These are phyloP conservation scores for Aleadryas rufinucha DNA, from an alignment of 2,113 vertebrate species.

Conservation along the genomic window DNA sequence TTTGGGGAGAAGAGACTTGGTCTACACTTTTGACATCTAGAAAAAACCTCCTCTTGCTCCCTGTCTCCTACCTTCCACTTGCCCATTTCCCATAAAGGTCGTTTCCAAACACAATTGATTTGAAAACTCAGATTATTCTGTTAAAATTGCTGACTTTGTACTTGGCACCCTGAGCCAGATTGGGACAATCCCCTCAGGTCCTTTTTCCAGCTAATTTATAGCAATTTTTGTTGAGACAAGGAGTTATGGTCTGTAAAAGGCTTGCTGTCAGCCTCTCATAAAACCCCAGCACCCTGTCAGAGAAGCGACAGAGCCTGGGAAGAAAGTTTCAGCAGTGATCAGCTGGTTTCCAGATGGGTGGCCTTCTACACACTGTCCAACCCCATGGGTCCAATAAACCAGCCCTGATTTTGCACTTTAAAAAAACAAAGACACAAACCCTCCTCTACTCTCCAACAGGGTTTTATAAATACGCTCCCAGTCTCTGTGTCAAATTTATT, in stretches of 20 bases:
- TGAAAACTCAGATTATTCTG: slow-evolving; percentile 41
- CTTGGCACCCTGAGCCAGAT: neutral
- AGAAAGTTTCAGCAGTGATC: slow-evolving; percentile 61
- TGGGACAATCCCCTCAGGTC: slow-evolving; percentile 62
- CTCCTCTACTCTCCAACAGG: slow-evolving; percentile 14
- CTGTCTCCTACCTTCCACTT: neutral
- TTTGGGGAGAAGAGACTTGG: neutral
- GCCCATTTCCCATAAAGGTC: slow-evolving; percentile 24
- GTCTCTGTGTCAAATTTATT: slow-evolving; percentile 56
- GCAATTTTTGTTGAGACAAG: slow-evolving; percentile 76
- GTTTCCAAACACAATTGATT: slow-evolving; percentile 42
- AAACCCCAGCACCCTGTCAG: slow-evolving; percentile 75
- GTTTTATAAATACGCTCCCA: slow-evolving; percentile 62
- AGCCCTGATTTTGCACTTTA: slow-evolving; percentile 48
- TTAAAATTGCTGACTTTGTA: slow-evolving; percentile 54
- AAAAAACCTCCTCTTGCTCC: slow-evolving; percentile 6
- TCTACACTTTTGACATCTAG: neutral
- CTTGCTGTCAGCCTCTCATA: slow-evolving; percentile 78
- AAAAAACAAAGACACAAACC: slow-evolving; percentile 51
- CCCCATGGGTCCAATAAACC: slow-evolving; percentile 57
- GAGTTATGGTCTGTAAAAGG: slow-evolving; percentile 81
- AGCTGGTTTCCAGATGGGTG: slow-evolving; percentile 83
- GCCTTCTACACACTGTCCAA: slow-evolving; percentile 31
- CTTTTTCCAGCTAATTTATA: slow-evolving; percentile 76
- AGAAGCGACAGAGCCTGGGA: slow-evolving; percentile 42